These are phyloP conservation scores for Montipora efflorescens DNA, from an alignment of 64 coral and sea anemone species.

Conservation along the genomic window DNA sequence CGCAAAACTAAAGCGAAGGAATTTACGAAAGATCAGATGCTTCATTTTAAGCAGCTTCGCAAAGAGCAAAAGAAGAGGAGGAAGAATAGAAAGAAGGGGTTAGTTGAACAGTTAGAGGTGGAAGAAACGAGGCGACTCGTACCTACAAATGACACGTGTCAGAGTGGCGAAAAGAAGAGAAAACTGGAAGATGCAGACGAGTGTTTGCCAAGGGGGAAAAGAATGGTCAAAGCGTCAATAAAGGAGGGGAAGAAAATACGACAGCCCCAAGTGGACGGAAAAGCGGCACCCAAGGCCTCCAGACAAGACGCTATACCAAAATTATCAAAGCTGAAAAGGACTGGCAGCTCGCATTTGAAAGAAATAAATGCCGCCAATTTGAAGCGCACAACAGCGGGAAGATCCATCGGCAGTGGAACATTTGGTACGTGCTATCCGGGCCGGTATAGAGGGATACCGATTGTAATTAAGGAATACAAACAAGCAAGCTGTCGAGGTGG, in stretches of 20 bases:
- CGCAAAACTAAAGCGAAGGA: background rate
- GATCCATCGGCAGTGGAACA: conserved; percentile 25
- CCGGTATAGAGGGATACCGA: background rate
- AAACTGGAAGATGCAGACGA: background rate
- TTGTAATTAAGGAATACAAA: conserved; percentile 35
- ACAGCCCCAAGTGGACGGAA: background rate
- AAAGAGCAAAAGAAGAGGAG: conserved; percentile 33
- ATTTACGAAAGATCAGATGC: background rate
- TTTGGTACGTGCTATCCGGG: conserved; percentile 30
- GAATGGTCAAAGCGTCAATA: background rate
- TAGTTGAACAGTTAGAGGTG: background rate
- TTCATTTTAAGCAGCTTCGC: conserved; percentile 6
- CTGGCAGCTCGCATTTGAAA: background rate
- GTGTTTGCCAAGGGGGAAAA: background rate
- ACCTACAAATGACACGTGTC: background rate
- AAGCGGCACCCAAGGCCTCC: background rate
- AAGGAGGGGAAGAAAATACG: background rate
- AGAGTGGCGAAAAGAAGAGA: background rate
- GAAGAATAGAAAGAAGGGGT: background rate
- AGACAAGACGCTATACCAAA: background rate
- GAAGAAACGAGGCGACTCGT: background rate
- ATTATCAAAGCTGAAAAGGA: background rate
- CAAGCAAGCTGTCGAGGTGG: background rate
- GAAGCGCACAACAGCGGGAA: background rate
- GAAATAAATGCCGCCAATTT: background rate